Evolutionary conservation across 2,797 vertebrate genomes (phyloP).

Genomic region (Xiphorhynchus erythropygius): DNA sequence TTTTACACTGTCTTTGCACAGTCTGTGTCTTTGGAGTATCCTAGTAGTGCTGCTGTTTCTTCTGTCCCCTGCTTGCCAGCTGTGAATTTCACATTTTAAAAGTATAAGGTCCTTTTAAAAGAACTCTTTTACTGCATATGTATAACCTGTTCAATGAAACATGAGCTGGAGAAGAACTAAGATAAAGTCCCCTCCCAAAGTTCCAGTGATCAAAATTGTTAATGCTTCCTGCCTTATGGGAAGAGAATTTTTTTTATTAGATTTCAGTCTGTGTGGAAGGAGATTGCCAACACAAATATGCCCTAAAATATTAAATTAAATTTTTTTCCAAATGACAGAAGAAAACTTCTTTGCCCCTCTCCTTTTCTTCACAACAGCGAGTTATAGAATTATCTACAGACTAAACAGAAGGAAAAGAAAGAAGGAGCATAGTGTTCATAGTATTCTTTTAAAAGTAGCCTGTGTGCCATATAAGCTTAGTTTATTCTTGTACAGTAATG

Average conservation of each 20-base stretch:
- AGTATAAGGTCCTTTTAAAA: neutral
- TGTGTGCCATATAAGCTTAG: neutral
- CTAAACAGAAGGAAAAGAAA: neutral
- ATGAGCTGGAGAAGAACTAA: neutral
- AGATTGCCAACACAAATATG: neutral
- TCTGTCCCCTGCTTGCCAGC: neutral
- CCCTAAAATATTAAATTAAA: neutral
- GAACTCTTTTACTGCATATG: neutral
- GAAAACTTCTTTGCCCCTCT: neutral
- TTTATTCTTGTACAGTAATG: neutral
- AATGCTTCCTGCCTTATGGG: neutral
- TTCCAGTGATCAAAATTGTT: neutral
- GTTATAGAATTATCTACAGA: neutral
- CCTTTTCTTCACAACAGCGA: neutral
- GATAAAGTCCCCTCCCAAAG: neutral
- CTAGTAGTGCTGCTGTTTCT: neutral
- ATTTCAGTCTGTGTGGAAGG: neutral
- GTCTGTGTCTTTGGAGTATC: neutral
- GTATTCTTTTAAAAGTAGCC: neutral
- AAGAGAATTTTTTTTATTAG: neutral
- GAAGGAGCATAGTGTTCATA: neutral
- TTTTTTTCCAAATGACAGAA: neutral
- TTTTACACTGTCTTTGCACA: neutral
- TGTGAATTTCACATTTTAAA: neutral
- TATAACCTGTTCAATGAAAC: neutral